Percentiles rank a stretch among this genome's conserved stretches.
These are phyloP conservation scores for Hestina assimilis DNA, from an alignment of 1,140 invertebrate genomes.

Conservation along the genomic window DNA sequence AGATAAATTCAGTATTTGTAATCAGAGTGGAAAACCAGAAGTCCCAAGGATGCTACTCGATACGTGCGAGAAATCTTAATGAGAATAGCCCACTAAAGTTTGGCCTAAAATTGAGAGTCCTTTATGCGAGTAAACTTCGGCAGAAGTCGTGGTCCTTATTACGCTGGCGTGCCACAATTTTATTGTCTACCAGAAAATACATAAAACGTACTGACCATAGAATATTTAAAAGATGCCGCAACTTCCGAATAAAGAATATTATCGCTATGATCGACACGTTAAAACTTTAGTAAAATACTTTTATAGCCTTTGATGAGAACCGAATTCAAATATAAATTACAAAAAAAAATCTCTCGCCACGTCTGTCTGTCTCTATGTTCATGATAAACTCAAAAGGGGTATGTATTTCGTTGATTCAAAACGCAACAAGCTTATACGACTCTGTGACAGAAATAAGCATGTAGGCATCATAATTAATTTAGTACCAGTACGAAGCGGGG, in stretches of 20 bases:
- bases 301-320: background rate
- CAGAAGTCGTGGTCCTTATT: slow-evolving; percentile 28
- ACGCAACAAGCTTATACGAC: too few species aligned
- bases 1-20: slow-evolving; percentile 43
- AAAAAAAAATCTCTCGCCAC: background rate
- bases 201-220: slow-evolving; percentile 57
- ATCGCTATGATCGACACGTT: slow-evolving; percentile 16
- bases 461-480: too few species aligned
- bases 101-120: slow-evolving; percentile 32
- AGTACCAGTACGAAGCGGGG: too few species aligned
- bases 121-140: slow-evolving; percentile 24
- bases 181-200: slow-evolving; percentile 52
- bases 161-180: slow-evolving; percentile 43
- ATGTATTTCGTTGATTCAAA: too few species aligned
- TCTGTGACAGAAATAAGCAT: too few species aligned
- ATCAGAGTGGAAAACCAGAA: slow-evolving; percentile 62
- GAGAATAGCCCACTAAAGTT: slow-evolving; percentile 35
- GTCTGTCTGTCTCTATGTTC: too few species aligned
- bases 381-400: too few species aligned
- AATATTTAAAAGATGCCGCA: slow-evolving; percentile 43
- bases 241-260: slow-evolving; percentile 21
- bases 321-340: background rate
- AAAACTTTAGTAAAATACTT: slow-evolving; percentile 7
- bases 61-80: slow-evolving; percentile 60
- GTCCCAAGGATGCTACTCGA: slow-evolving; percentile 53